Base-by-base conservation (phyloP, 2,797 vertebrate genomes). In the Chaetodon trifasciatus region DNA sequence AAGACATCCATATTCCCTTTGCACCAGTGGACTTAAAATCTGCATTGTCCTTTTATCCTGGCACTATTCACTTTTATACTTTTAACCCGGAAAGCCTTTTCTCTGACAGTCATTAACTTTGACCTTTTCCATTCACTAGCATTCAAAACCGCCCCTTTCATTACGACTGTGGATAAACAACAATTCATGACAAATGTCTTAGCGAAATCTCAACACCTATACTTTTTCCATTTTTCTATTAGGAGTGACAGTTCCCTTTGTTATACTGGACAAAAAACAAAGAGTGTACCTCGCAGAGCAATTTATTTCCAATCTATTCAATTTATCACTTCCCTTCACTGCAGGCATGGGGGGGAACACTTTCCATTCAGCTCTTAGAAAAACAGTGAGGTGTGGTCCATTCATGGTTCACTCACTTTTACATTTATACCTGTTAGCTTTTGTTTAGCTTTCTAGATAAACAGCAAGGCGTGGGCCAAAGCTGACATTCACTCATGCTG, bases 351-450 rank as follows among this genome's bases (percentile, higher is more conserved):
- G 28, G 39, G 39, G 70, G 8, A 2, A 44, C 46, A 10, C 46
- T 68, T 78, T 86, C 56, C 75, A 82, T 87, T 90, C 62, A 89
- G 70, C 46, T 44, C 70, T 80, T 65, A 73, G 56, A 88, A 79
- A 86, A 79, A 82, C 69, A 83, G n/a, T 0, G 60, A 81, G 82
- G 86, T 70, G 90, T 81, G 91, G 87, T 85, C 76, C 75, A 81
- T 83, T 89, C 69, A 88, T 52, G 77, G 76, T 71, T 81, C 79
- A 78, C 35, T 89, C 66, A 53, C 83, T 83, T 83, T 83, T 74
- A 85, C 85, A 78, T 86, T 78, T 73, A 65, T 81, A 87, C 70
- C 64, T n/a, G 71, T 62, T 76, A 5, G 64, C 87, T 61, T 88
- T 81, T 84, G 86, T 90, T 86, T 75, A 42, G 61, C 78, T 86